Base-by-base conservation (phyloP, 2,797 vertebrate species). In the Tenualosa thibaudeaui region DNA sequence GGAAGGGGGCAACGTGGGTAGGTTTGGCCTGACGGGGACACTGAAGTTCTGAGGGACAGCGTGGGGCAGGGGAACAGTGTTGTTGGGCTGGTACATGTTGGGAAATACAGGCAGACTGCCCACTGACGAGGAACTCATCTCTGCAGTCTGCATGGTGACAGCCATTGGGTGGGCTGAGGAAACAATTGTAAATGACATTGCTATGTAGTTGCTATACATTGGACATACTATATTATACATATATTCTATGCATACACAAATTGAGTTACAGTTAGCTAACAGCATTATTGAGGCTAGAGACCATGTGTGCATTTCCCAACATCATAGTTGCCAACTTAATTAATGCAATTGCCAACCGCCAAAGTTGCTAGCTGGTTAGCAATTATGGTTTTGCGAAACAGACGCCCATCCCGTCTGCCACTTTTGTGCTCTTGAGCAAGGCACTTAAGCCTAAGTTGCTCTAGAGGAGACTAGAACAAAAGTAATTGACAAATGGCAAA, bases 71-170 rank as follows among this genome's bases (percentile, higher is more conserved):
- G 85, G 89, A 83, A 85, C 81, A 3, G 87, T 86, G 78, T 93
- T 91, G 2, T 83, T 81, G 46, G 90, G 50, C 71, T 93, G 93
- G 86, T 90, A 89, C 81, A 91, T 82, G 84, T 85, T 89, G 24
- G 90, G 86, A 75, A 92, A 87, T 3, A 88, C 86, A 22, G 87
- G 88, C 71, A 78, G 86, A 56, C 86, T 88, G 56, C 87, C 46
- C 31, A 81, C 68, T 9, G 86, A 65, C 49, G 86, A 83, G 15
- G 81, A 54, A 31, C 83, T 85, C 62, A 86, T 65, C 68, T 40
- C 68, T 43, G 68, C 15, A 43, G 68, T 9, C 68, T 43, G 68
- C 68, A 75, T 75, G 0, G 12, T 19, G 13, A 75, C 37, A 0
- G 37, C 68, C 37, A 75, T 37, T 5, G 68, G 68, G 68, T 75